Percentiles rank a stretch among this genome's conserved stretches.
phyloP scores from a whole-genome alignment of 1,140 invertebrate genomes.

The Diachasma alloeum region DNA sequence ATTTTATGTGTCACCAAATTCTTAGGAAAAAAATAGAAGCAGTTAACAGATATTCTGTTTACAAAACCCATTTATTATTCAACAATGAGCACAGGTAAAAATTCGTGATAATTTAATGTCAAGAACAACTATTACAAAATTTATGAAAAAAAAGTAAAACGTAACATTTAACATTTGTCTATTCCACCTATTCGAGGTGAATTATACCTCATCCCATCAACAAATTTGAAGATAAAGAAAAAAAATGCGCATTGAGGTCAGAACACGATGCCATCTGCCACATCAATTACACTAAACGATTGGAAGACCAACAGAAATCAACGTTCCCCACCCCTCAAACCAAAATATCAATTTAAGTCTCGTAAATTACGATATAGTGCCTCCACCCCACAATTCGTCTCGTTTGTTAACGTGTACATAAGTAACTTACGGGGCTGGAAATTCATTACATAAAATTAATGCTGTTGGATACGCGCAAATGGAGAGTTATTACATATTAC shows the following conservation, averaged over 20 bases:
- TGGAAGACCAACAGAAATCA: not conserved
- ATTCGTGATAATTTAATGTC: no score
- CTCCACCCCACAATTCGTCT: not conserved
- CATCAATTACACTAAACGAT: not conserved
- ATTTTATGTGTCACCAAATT: no score
- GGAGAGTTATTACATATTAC: constrained; percentile 34
- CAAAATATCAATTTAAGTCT: not conserved
- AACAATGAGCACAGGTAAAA: no score
- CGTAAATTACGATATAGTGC: not conserved
- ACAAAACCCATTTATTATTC: no score
- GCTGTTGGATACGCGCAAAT: constrained; percentile 22
- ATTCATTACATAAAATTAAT: constrained; percentile 35
- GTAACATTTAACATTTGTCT: no score
- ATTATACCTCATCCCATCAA: no score
- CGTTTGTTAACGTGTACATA: not conserved
- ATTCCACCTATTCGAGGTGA: no score
- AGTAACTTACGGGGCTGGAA: constrained; percentile 10
- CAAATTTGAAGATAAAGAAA: no score
- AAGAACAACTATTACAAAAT: no score
- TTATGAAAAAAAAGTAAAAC: no score
- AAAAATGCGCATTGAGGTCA: not conserved
- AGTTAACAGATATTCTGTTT: no score
- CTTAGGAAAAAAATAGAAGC: no score
- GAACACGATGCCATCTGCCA: not conserved
- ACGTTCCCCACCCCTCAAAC: not conserved